A percentile compares a stretch with the other conserved stretches of the same genome.
Conservation (phyloP, 2,797 vertebrate genomes). For the Mycteria americana region DNA sequence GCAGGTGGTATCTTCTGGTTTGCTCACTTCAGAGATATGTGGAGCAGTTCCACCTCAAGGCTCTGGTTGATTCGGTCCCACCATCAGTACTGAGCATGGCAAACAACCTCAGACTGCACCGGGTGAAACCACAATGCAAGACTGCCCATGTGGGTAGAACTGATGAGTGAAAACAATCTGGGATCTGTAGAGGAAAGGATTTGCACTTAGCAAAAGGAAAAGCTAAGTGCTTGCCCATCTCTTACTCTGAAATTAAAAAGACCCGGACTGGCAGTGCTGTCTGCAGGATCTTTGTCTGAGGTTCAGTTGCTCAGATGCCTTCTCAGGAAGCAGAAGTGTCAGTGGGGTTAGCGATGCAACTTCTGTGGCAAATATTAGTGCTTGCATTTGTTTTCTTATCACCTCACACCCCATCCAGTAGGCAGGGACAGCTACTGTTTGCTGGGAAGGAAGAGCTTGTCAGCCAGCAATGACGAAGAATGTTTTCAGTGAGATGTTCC, state of each 20-base stretch:
- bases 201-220: background rate
- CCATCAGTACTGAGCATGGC: background rate
- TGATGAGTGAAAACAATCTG: background rate
- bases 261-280: background rate
- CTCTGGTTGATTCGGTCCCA: background rate
- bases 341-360: accelerated
- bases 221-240: background rate
- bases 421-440: background rate
- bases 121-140: background rate
- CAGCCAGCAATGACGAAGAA: background rate
- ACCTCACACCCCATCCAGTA: background rate
- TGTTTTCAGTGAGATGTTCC: background rate
- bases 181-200: background rate
- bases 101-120: accelerated
- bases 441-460: background rate
- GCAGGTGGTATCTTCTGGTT: background rate
- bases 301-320: background rate
- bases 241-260: background rate
- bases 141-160: background rate
- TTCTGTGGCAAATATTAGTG: background rate
- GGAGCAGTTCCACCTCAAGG: background rate
- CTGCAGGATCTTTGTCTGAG: background rate
- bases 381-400: background rate
- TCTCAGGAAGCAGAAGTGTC: background rate
- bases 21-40: background rate